Evolutionary conservation across 2,113 vertebrate genomes (phyloP).

Genomic region (Python bivittatus): DNA sequence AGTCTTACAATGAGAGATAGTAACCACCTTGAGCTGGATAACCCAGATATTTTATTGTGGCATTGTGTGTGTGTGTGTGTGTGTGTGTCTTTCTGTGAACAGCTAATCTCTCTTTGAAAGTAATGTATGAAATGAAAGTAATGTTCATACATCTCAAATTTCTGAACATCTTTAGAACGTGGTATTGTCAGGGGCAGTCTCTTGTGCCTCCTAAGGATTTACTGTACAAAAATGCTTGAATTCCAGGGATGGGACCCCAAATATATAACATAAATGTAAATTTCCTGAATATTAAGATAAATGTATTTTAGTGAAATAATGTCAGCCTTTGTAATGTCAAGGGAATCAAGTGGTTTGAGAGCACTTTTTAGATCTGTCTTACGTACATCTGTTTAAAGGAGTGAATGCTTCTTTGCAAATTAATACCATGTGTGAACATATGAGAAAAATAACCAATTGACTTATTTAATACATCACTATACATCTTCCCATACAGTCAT

Average conservation of each 20-base stretch:
- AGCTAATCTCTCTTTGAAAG: neutral
- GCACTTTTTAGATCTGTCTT: neutral
- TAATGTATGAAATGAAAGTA: neutral
- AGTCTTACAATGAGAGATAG: neutral
- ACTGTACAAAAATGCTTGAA: neutral
- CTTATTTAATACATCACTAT: neutral
- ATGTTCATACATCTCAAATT: neutral
- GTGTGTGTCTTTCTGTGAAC: neutral
- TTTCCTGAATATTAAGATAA: neutral
- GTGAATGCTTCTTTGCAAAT: neutral
- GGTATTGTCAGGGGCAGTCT: neutral
- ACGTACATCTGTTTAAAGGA: neutral
- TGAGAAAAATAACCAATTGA: neutral
- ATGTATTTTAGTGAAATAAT: neutral
- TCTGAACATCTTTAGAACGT: neutral
- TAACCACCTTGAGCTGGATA: neutral
- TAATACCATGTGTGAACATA: neutral
- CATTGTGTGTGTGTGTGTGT: neutral
- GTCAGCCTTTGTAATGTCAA: neutral
- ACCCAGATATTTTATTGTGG: neutral
- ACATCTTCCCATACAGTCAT: neutral
- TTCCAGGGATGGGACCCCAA: neutral
- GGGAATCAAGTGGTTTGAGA: neutral
- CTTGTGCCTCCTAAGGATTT: neutral
- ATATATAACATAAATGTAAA: neutral